A percentile compares a stretch with the other conserved stretches of the same genome.
phyloP scores from a whole-genome alignment of 2,113 vertebrate species.

The Girardinichthys multiradiatus region DNA sequence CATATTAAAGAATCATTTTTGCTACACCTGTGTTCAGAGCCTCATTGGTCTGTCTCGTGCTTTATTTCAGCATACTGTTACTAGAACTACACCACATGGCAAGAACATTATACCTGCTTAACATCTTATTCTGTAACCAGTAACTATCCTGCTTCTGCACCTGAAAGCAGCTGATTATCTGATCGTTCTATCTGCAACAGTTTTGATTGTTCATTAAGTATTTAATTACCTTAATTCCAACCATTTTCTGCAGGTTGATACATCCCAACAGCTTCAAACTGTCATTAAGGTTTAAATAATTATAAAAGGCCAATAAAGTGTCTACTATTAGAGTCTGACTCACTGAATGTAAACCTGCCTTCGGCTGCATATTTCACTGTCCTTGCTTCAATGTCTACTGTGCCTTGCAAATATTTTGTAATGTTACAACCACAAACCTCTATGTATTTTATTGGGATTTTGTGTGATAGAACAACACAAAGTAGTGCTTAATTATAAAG shows the following conservation, averaged over 20 bases:
- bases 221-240: not conserved
- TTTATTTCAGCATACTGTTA: not conserved
- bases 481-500: too few relatives aligned
- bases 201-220: not conserved
- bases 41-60: conserved; percentile 29
- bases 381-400: not conserved
- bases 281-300: not conserved
- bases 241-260: not conserved
- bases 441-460: too few relatives aligned
- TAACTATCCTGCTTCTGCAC: not conserved
- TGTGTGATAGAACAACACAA: too few relatives aligned
- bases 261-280: not conserved
- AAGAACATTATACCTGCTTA: not conserved
- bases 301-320: not conserved
- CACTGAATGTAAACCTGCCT: not conserved
- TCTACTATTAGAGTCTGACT: not conserved
- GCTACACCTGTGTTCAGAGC: conserved; percentile 55
- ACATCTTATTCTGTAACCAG: not conserved
- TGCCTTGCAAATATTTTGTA: too few relatives aligned
- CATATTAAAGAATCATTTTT: conserved; percentile 85
- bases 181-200: conserved; percentile 1
- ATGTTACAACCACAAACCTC: too few relatives aligned
- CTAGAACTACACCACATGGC: not conserved
- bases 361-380: not conserved
- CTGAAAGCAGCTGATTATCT: not conserved